Evolutionary conservation across 2,797 vertebrate genomes (phyloP).

Genomic region (Darevskia mixta): DNA sequence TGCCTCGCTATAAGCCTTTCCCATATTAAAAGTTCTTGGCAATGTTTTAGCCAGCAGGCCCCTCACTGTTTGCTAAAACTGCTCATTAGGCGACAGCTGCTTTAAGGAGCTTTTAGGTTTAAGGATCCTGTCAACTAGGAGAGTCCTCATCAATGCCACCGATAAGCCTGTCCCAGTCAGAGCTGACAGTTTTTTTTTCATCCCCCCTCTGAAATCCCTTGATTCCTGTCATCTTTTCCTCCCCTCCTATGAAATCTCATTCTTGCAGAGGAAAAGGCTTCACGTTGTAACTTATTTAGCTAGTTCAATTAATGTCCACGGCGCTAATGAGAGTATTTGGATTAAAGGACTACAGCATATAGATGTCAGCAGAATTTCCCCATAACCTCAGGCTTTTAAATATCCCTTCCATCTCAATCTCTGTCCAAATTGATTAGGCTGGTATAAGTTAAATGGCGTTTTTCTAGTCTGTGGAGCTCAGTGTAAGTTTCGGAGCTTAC

Average conservation of each 20-base stretch:
- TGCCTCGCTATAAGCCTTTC: conserved; percentile 21
- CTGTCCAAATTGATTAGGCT: neutral
- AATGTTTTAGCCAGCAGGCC: conserved; percentile 33
- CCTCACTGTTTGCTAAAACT: conserved; percentile 3
- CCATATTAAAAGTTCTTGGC: conserved; percentile 11
- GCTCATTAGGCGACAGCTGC: conserved; percentile 18
- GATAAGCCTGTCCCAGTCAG: conserved; percentile 29
- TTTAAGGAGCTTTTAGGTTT: conserved; percentile 36
- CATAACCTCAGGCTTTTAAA: conserved; percentile 9
- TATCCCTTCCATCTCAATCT: neutral
- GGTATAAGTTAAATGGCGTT: neutral
- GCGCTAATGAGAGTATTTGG: neutral
- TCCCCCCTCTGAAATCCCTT: neutral
- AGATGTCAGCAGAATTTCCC: conserved; percentile 22
- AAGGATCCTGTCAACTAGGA: conserved; percentile 18
- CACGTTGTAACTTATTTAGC: neutral
- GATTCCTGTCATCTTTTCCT: conserved; percentile 11
- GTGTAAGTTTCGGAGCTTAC: neutral
- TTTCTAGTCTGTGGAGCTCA: neutral
- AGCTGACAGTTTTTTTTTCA: conserved; percentile 5
- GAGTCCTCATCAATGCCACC: conserved; percentile 8
- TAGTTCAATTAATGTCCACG: neutral
- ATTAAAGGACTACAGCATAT: conserved; percentile 19
- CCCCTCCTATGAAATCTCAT: neutral
- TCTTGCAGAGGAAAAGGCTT: neutral